phyloP scores from a whole-genome alignment of 2,888 invertebrate genomes.

The Linyphia triangularis region DNA sequence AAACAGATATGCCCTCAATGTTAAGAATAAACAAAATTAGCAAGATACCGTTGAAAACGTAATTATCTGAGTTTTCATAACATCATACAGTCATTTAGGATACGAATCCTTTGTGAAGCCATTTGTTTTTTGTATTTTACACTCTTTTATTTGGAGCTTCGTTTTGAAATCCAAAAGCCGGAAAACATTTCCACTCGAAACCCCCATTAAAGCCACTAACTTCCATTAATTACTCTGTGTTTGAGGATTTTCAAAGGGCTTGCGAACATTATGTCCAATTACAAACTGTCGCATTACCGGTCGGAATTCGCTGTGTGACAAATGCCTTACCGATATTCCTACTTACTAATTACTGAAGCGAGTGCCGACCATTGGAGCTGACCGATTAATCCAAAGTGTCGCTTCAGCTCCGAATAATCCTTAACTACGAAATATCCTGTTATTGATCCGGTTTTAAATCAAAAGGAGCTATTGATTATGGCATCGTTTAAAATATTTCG shows the following conservation, averaged over 20 bases:
- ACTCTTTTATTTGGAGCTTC: neutral
- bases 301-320: slow-evolving; percentile 38
- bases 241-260: slow-evolving; percentile 35
- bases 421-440: slow-evolving; percentile 23
- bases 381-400: slow-evolving; percentile 54
- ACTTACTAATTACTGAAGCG: slow-evolving; percentile 51
- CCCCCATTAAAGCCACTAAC: slow-evolving; percentile 13
- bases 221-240: slow-evolving; percentile 37
- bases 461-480: slow-evolving; percentile 15
- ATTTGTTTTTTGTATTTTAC: too few species aligned
- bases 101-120: too few species aligned
- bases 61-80: too few species aligned
- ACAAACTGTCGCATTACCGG: slow-evolving; percentile 48
- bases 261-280: slow-evolving; percentile 38
- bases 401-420: slow-evolving; percentile 25
- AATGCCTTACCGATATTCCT: slow-evolving; percentile 61
- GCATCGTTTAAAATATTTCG: slow-evolving; percentile 41
- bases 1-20: too few species aligned
- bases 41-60: too few species aligned
- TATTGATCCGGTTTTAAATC: slow-evolving; percentile 45
- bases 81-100: too few species aligned
- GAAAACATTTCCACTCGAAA: slow-evolving; percentile 7
- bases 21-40: too few species aligned
- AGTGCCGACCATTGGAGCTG: slow-evolving; percentile 10
- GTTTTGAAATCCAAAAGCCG: neutral